Conservation (phyloP, 2,888 invertebrate species). For the Pristionchus entomophagus region DNA sequence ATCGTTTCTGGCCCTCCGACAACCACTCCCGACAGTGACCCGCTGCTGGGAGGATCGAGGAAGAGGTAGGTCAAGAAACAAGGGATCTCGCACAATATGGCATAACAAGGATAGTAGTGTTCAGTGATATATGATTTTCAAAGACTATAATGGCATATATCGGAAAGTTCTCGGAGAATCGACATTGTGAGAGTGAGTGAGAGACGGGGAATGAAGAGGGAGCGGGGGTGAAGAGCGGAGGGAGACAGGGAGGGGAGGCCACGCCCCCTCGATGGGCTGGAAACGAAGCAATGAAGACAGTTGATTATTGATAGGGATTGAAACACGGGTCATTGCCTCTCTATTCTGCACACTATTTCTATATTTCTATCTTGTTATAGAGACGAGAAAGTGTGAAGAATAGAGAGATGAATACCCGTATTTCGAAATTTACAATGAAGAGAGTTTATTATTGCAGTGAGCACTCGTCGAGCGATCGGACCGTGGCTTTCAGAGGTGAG, state of each 20-base stretch:
- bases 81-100: too few relatives aligned
- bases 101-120: too few relatives aligned
- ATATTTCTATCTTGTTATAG: neutral
- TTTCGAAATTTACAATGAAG: neutral
- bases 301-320: too few relatives aligned
- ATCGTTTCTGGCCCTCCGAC: conserved; percentile 24
- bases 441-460: neutral
- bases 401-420: too few relatives aligned
- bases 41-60: conserved; percentile 27
- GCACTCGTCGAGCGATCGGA: conserved; percentile 20
- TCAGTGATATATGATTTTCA: too few relatives aligned
- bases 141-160: too few relatives aligned
- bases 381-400: neutral
- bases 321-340: too few relatives aligned
- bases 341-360: too few relatives aligned
- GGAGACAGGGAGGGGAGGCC: neutral
- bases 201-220: neutral
- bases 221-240: neutral
- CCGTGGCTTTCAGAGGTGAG: conserved; percentile 23
- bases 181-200: neutral
- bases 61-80: neutral
- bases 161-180: too few relatives aligned
- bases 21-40: conserved; percentile 36
- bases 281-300: too few relatives aligned
- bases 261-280: neutral